Evolutionary conservation across 2,113 vertebrate species (phyloP).

Genomic region (Loxodonta africana): DNA sequence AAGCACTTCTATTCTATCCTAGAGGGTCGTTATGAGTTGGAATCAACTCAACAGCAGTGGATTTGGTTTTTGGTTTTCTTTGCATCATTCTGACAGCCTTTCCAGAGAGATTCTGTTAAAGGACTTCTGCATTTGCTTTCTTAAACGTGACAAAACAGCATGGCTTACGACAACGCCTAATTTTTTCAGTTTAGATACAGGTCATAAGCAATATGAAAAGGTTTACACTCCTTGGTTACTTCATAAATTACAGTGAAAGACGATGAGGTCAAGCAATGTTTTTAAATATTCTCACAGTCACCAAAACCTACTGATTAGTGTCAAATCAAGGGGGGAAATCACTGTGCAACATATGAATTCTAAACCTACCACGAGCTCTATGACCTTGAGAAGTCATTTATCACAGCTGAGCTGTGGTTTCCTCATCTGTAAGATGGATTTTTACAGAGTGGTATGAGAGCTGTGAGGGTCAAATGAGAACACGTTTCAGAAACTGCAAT

Average conservation of each 20-base stretch:
- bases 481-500: slow-evolving; percentile 22
- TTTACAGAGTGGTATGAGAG: not conserved
- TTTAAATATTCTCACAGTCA: slow-evolving; percentile 52
- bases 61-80: too few species aligned
- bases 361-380: not conserved
- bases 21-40: too few species aligned
- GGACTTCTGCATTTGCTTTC: not conserved
- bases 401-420: not conserved
- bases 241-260: slow-evolving; percentile 42
- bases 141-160: slow-evolving; percentile 24
- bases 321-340: not conserved
- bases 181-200: slow-evolving; percentile 6
- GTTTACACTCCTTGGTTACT: slow-evolving; percentile 42
- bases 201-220: slow-evolving; percentile 42
- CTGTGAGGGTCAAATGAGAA: slow-evolving; percentile 15
- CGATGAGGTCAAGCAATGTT: slow-evolving; percentile 37
- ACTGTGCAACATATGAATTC: slow-evolving; percentile 7
- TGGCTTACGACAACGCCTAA: not conserved
- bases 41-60: too few species aligned
- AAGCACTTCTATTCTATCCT: too few species aligned
- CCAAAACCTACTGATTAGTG: slow-evolving; percentile 21
- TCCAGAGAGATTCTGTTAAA: slow-evolving; percentile 35
- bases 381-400: slow-evolving; percentile 11
- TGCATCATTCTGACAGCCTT: not conserved
- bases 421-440: slow-evolving; percentile 3